Conservation (phyloP, 2,797 vertebrate genomes). For the Schizothorax lantsangensis region DNA sequence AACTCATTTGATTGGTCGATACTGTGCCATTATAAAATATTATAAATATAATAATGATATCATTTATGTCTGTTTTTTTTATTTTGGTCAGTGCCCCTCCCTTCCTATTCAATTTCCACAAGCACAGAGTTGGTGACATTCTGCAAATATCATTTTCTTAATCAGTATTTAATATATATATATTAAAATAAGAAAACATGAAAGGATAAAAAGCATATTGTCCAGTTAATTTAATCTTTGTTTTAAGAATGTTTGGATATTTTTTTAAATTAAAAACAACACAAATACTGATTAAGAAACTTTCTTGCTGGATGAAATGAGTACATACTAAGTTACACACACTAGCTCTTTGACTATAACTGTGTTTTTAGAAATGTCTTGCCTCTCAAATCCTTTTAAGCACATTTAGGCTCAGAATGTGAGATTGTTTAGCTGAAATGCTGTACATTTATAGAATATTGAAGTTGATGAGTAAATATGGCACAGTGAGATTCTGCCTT, state of each 20-base stretch:
- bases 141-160: neutral
- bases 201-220: no score
- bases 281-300: neutral
- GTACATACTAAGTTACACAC: neutral
- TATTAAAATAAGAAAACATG: neutral
- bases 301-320: neutral
- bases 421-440: constrained; percentile 29
- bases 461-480: constrained; percentile 46
- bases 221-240: neutral
- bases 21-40: neutral
- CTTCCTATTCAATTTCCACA: neutral
- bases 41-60: neutral
- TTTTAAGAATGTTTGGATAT: neutral
- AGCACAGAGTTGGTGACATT: neutral
- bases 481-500: constrained; percentile 57
- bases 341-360: neutral
- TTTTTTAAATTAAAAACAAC: neutral
- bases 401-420: constrained; percentile 31
- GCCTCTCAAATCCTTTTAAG: constrained; percentile 21
- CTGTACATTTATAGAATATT: constrained; percentile 23
- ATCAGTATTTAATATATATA: neutral
- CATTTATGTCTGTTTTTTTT: neutral
- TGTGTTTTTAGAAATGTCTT: constrained; percentile 5
- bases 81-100: neutral
- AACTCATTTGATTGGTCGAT: neutral